Conservation (phyloP, 30 jellyfish, hydroid and myxozoan genomes). For the Hydra vulgaris region DNA sequence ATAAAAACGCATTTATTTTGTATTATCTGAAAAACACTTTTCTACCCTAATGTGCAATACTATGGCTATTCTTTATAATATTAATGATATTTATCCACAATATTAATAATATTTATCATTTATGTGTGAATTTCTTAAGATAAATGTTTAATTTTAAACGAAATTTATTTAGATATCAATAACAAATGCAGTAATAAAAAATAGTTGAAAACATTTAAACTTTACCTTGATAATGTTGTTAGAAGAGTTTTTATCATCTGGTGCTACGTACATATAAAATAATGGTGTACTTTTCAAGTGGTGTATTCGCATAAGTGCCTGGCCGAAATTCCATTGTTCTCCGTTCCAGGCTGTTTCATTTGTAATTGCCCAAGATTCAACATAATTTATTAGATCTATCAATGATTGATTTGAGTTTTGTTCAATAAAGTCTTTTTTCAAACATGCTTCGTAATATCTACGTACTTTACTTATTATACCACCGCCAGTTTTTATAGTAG, state of each 20-base stretch:
- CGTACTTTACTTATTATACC: constrained; percentile 66
- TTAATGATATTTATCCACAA: no score
- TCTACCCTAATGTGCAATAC: no score
- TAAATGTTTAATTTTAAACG: no score
- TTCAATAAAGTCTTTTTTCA: constrained; percentile 53
- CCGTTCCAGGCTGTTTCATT: constrained; percentile 63
- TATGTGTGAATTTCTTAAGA: no score
- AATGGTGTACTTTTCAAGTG: constrained; percentile 73
- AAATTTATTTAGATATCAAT: no score
- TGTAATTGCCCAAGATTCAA: constrained; percentile 74
- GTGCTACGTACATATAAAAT: constrained; percentile 78
- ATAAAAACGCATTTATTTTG: no score
- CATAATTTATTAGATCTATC: constrained; percentile 37
- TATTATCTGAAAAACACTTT: no score
- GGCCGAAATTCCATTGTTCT: constrained; percentile 87
- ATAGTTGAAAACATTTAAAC: background rate
- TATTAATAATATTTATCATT: no score
- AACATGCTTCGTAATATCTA: constrained; percentile 48
- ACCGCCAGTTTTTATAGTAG: constrained; percentile 36
- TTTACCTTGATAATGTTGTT: constrained; percentile 52
- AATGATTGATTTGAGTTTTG: constrained; percentile 31
- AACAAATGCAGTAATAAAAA: no score
- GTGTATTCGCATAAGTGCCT: constrained; percentile 53
- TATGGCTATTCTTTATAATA: no score
- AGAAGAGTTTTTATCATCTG: constrained; percentile 59